Conservation (phyloP, 1,140 invertebrate genomes). For the Apis florea region DNA sequence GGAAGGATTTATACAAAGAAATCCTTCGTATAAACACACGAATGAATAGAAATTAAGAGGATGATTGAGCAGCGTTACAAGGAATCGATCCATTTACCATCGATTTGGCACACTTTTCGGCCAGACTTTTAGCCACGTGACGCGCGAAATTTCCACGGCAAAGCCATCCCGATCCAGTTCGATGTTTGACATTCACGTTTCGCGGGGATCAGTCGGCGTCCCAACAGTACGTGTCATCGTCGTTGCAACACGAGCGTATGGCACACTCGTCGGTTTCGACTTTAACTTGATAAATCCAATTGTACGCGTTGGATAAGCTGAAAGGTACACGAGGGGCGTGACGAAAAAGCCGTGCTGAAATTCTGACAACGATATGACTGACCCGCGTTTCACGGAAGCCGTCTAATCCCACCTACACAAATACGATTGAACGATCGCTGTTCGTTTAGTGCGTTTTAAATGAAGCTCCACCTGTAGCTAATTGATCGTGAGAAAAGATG, state of each 20-base stretch:
- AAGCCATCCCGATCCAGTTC: not conserved
- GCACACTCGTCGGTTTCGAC: constrained; percentile 48
- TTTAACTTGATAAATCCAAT: constrained; percentile 68
- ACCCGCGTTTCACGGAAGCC: constrained; percentile 51
- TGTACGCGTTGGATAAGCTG: constrained; percentile 67
- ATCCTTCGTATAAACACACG: not conserved
- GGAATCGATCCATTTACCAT: not conserved
- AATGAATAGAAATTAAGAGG: not conserved
- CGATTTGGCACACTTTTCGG: not conserved
- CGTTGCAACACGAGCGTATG: constrained; percentile 11
- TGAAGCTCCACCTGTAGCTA: not conserved
- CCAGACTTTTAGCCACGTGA: not conserved
- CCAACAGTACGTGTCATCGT: constrained; percentile 11
- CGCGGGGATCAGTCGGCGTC: constrained; percentile 24
- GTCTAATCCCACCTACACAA: constrained; percentile 30
- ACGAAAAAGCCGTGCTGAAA: constrained; percentile 55
- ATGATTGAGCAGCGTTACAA: not conserved
- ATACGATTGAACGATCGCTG: not conserved
- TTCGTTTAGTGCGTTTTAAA: not conserved
- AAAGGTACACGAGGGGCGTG: constrained; percentile 68
- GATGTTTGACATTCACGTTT: constrained; percentile 24
- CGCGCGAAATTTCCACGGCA: constrained; percentile 1
- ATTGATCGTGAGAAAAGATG: not conserved
- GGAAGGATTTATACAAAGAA: not conserved
- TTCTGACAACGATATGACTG: constrained; percentile 58